phyloP scores from a whole-genome alignment of 2,888 invertebrate genomes.

The Drosophila borborema region DNA sequence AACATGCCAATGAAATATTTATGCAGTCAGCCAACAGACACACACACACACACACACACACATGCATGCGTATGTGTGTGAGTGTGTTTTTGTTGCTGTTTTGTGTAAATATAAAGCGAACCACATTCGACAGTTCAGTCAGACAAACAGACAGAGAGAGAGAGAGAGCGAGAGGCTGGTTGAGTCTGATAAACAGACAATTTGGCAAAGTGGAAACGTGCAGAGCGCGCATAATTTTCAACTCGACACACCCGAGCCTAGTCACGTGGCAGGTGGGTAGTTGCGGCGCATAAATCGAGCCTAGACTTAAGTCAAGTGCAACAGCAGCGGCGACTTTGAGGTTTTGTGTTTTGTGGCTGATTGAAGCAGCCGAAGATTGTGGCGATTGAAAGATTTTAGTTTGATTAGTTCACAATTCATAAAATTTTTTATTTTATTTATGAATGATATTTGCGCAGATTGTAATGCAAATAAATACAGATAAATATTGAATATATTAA shows the following conservation, averaged over 20 bases:
- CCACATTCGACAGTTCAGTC: constrained; percentile 51
- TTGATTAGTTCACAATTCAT: neutral
- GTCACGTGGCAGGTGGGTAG: constrained; percentile 21
- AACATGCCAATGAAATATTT: constrained; percentile 75
- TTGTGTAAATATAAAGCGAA: constrained; percentile 69
- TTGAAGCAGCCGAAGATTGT: neutral
- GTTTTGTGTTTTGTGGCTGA: constrained; percentile 5
- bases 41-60: constrained; percentile 28
- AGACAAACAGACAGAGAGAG: constrained; percentile 10
- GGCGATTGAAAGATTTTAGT: neutral
- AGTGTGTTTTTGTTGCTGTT: constrained; percentile 55
- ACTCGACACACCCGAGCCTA: constrained; percentile 44
- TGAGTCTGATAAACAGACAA: constrained; percentile 77
- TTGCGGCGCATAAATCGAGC: constrained; percentile 13
- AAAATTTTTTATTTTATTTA: neutral
- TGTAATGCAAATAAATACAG: too few relatives aligned
- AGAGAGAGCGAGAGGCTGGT: constrained; percentile 41
- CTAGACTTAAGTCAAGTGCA: constrained; percentile 40
- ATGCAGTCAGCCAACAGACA: constrained; percentile 47
- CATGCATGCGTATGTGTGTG: constrained; percentile 36
- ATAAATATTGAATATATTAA: too few relatives aligned
- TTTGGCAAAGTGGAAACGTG: constrained; percentile 79
- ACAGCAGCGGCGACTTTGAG: constrained; percentile 32
- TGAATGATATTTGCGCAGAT: neutral
- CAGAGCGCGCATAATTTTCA: constrained; percentile 74